These are phyloP conservation scores for Lucilia cuprina DNA, from an alignment of 1,140 invertebrate species.

Conservation along the genomic window DNA sequence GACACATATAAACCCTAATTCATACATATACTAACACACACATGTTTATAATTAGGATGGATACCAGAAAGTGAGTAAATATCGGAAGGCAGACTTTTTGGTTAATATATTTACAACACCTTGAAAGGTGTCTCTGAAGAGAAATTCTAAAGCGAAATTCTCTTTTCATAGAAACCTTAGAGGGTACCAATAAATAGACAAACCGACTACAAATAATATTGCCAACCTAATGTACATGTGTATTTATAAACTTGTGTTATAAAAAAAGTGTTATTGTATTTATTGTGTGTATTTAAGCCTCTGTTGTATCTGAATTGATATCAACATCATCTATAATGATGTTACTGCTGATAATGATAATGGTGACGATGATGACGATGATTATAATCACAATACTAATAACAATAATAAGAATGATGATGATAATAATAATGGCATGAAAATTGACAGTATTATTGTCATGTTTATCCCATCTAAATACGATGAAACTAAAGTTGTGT, in stretches of 20 bases:
- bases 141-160: too few relatives aligned
- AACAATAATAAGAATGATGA: slow-evolving; percentile 1
- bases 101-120: too few relatives aligned
- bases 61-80: too few relatives aligned
- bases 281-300: too few relatives aligned
- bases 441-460: slow-evolving; percentile 34
- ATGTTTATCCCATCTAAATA: slow-evolving; percentile 31
- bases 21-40: neutral
- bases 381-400: slow-evolving; percentile 19
- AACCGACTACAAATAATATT: too few relatives aligned
- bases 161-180: too few relatives aligned
- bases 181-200: too few relatives aligned
- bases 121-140: too few relatives aligned
- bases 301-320: neutral
- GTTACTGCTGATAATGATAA: neutral
- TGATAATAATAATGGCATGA: slow-evolving; percentile 31
- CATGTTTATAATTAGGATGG: neutral
- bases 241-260: too few relatives aligned
- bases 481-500: neutral
- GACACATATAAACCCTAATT: neutral
- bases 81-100: too few relatives aligned
- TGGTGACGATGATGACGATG: neutral
- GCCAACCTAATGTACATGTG: too few relatives aligned
- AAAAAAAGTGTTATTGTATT: too few relatives aligned
- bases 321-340: neutral